Conservation (phyloP, 1,140 invertebrate species). For the Lethocerus indicus region DNA sequence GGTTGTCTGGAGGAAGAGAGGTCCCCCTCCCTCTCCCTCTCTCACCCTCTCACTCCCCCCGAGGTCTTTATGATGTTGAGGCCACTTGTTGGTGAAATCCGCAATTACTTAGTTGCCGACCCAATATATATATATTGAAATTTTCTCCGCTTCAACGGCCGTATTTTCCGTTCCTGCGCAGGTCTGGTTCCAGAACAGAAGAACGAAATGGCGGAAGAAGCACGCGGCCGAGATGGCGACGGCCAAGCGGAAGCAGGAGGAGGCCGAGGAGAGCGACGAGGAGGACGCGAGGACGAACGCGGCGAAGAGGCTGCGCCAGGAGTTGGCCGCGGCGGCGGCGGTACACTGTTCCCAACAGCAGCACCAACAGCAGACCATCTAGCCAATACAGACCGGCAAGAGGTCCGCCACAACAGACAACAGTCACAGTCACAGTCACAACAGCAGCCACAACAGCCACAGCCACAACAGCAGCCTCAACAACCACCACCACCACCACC, state of each 20-base stretch:
- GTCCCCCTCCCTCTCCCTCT: not conserved
- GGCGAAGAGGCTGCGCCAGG: conserved; percentile 33
- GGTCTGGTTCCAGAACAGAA: conserved; percentile 99
- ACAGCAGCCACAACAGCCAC: not conserved
- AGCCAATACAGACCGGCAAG: conserved; percentile 13
- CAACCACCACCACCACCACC: conserved; percentile 1
- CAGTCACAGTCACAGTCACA: not conserved
- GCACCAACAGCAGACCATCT: conserved; percentile 19
- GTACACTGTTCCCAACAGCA: no score
- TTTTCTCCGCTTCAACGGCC: not conserved
- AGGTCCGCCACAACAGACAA: not conserved
- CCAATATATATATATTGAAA: not conserved
- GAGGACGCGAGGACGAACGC: conserved; percentile 27
- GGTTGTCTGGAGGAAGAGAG: no score
- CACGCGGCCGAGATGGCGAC: conserved; percentile 98
- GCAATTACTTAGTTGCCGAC: no score
- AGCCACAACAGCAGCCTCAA: not conserved
- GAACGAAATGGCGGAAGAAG: conserved; percentile 99
- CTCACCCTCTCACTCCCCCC: no score
- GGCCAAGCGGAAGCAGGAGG: conserved; percentile 90
- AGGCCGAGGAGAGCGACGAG: conserved; percentile 49
- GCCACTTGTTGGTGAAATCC: no score
- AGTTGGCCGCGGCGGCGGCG: conserved; percentile 32
- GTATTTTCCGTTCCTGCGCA: conserved; percentile 28
- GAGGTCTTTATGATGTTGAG: no score